These are phyloP conservation scores for Phenganax stokvisi DNA, from an alignment of 92 coral and sea anemone genomes.

Conservation along the genomic window DNA sequence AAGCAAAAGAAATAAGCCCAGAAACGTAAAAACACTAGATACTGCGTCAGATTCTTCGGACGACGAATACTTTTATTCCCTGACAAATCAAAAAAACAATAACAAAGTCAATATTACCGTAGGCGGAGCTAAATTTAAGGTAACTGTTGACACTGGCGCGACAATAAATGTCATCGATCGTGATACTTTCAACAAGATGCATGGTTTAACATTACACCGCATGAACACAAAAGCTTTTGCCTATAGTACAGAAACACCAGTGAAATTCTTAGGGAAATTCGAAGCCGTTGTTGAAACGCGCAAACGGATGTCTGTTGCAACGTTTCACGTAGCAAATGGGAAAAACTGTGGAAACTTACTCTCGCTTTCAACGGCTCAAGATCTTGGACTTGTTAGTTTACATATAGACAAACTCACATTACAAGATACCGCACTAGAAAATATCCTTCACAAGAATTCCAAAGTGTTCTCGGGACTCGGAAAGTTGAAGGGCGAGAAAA, in stretches of 20 bases:
- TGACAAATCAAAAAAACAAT: too few species aligned
- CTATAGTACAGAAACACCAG: background rate
- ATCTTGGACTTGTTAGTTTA: background rate
- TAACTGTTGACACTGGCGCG: background rate
- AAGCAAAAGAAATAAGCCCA: too few species aligned
- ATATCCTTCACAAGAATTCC: background rate
- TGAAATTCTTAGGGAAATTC: background rate
- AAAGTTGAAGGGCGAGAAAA: background rate
- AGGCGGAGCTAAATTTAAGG: too few species aligned
- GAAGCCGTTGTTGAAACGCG: background rate
- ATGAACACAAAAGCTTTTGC: background rate
- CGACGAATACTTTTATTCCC: too few species aligned
- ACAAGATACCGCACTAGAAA: background rate
- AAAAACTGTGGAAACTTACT: background rate
- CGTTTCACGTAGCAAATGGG: background rate
- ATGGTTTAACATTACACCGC: background rate
- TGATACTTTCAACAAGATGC: background rate
- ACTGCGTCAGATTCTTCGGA: too few species aligned
- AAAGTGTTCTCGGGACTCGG: background rate
- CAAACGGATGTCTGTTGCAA: background rate
- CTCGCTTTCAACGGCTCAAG: background rate
- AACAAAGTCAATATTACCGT: too few species aligned
- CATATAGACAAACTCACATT: background rate
- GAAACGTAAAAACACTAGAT: too few species aligned
- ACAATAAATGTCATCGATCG: background rate